Evolutionary conservation across 2,797 vertebrate species (phyloP).

Genomic region (Sorex maritimensis): DNA sequence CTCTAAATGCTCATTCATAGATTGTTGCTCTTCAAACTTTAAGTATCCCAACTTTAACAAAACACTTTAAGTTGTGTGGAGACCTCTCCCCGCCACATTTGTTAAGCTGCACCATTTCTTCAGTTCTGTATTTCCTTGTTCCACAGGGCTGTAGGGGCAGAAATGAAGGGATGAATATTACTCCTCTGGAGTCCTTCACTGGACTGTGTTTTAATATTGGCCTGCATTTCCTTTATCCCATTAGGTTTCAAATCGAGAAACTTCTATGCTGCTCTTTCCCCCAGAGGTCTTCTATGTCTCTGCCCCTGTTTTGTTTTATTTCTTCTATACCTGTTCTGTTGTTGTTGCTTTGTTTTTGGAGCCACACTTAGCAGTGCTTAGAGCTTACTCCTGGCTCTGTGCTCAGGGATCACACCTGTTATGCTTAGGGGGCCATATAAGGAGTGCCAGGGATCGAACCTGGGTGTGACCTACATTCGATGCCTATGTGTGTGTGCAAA

Average conservation of each 20-base stretch:
- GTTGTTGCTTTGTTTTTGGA: too few species aligned
- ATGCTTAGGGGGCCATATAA: too few species aligned
- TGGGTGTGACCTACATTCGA: too few species aligned
- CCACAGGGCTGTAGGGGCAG: neutral
- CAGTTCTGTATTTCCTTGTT: neutral
- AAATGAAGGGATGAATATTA: neutral
- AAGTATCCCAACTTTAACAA: constrained; percentile 52
- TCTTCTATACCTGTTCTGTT: neutral
- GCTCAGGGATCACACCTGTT: too few species aligned
- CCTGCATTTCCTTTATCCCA: too few species aligned
- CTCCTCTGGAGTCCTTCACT: too few species aligned
- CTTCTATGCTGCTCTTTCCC: neutral
- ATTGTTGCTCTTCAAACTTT: constrained; percentile 13
- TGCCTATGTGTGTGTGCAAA: too few species aligned
- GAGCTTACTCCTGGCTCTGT: too few species aligned
- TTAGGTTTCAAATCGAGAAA: neutral
- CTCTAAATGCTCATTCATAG: constrained; percentile 27
- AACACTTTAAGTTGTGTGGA: neutral
- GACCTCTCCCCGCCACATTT: neutral
- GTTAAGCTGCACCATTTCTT: neutral
- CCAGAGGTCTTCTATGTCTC: neutral
- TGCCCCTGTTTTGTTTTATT: neutral
- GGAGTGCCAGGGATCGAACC: too few species aligned
- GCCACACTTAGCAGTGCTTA: too few species aligned
- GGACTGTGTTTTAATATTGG: too few species aligned